A percentile compares a stretch with the other conserved stretches of the same genome.
Evolutionary conservation across 2,888 invertebrate genomes (phyloP).

Genomic region (Aplocera efformata): DNA sequence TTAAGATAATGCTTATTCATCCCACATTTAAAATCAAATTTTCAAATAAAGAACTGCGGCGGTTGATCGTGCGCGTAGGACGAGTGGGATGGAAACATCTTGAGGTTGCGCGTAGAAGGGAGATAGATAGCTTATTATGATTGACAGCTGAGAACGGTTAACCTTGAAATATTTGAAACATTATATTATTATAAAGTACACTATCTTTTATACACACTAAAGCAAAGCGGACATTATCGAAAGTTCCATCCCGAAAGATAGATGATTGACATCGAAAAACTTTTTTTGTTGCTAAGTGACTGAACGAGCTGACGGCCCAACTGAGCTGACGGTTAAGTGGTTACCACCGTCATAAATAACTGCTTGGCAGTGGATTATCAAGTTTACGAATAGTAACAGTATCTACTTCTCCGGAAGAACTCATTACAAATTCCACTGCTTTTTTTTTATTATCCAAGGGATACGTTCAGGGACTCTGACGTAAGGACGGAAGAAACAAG

Average conservation of each 20-base stretch:
- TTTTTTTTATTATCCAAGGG: no score
- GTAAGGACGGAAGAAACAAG: no score
- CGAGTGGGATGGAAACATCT: conserved; percentile 50
- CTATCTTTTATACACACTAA: conserved; percentile 68
- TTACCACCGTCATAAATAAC: no score
- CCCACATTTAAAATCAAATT: conserved; percentile 80
- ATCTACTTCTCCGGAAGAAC: no score
- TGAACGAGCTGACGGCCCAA: no score
- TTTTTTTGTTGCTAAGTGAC: no score
- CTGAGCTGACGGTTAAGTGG: no score
- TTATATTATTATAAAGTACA: conserved; percentile 81
- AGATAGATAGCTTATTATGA: conserved; percentile 77
- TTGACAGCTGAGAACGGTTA: conserved; percentile 81
- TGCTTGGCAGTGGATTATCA: no score
- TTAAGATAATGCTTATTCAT: conserved; percentile 80
- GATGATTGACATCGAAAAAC: no score
- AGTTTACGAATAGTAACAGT: no score
- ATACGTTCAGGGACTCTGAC: no score
- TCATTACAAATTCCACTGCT: no score
- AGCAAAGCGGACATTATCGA: conserved; percentile 55
- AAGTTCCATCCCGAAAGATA: background rate
- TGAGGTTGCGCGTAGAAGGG: conserved; percentile 55
- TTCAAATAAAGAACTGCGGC: conserved; percentile 76
- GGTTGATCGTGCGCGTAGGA: conserved; percentile 65
- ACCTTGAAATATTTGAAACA: conserved; percentile 81